Conservation (phyloP, 2,888 invertebrate species). For the Cancer borealis region DNA sequence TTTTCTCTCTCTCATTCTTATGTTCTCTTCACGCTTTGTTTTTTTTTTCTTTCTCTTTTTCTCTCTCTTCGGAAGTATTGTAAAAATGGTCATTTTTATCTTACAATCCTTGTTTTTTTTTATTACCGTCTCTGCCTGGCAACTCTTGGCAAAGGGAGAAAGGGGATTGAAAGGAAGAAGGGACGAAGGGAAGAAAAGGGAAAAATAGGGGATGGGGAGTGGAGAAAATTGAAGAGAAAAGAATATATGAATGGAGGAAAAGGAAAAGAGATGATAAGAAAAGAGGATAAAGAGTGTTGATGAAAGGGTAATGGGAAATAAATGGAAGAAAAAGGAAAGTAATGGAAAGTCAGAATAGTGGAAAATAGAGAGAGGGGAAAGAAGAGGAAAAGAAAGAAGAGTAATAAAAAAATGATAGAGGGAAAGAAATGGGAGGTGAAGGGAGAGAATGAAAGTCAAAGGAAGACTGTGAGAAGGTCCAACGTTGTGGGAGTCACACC, state of each 20-base stretch:
- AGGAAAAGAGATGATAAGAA: neutral
- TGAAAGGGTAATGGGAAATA: neutral
- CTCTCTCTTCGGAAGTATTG: neutral
- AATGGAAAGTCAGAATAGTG: neutral
- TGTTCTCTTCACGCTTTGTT: neutral
- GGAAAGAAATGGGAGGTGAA: neutral
- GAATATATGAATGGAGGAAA: neutral
- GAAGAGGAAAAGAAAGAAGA: neutral
- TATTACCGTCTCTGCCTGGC: neutral
- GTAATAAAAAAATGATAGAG: neutral
- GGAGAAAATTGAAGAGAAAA: neutral
- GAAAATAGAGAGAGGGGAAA: neutral
- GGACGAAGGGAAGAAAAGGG: neutral
- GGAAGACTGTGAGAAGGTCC: neutral
- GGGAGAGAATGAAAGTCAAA: neutral
- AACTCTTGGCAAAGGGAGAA: neutral
- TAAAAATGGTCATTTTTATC: neutral
- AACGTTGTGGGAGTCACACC: neutral
- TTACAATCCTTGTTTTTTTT: neutral
- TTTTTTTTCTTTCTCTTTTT: neutral
- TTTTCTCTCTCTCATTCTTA: neutral
- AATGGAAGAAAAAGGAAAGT: neutral
- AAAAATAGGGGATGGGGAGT: neutral
- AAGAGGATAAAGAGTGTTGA: neutral
- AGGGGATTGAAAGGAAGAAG: neutral